Base-by-base conservation (phyloP, 2,888 invertebrate genomes). In the Neoitamus cyanurus region DNA sequence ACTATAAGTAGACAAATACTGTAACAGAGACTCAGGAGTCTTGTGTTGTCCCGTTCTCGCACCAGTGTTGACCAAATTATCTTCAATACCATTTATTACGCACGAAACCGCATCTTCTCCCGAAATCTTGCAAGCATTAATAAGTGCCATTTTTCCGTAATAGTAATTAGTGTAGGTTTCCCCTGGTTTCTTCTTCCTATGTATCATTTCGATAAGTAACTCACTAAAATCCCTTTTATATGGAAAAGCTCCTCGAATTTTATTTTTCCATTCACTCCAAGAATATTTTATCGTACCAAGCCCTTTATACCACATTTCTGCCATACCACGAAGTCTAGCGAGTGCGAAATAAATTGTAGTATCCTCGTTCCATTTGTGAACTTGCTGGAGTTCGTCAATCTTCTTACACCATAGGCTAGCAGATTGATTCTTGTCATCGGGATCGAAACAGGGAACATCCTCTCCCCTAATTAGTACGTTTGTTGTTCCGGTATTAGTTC, bases 51-150 rank as follows among this genome's bases (percentile, higher is more conserved):
- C 48, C 15, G 78, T 70, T 30, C 78, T 75, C 2, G 85, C 85
- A 15, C 83, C 80, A 13, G 58, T 85, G 34, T 83, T 85, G 5
- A 75, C 46, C 6, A 85, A 11, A 0, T 20, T 69, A 58, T 85
- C 85, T 0, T 83, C 72, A n/a, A 85, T 42, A n/a, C 83, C 83
- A 9, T 78, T 83, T 20, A 83, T 77, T 4, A 85, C 28, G 37
- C 84, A 85, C 0, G 85, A 85, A 7, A 85, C 82, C 13, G 85
- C 84, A 30, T 84, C 42, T 36, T 46, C 34, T 15, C 85, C 85
- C 15, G 7, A 48, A 9, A 85, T 83, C 7, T 42, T 37, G 34
- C 77, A 77, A 20, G 77, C 77, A 25, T 77, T 77, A 37, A 77
- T 37, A 1, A 77, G n/a, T 0, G 20, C 42, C 36, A 77, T 25